A percentile compares a stretch with the other conserved stretches of the same genome.
These are phyloP conservation scores for Macrophya alboannulata DNA, from an alignment of 2,888 invertebrate genomes.

Conservation along the genomic window DNA sequence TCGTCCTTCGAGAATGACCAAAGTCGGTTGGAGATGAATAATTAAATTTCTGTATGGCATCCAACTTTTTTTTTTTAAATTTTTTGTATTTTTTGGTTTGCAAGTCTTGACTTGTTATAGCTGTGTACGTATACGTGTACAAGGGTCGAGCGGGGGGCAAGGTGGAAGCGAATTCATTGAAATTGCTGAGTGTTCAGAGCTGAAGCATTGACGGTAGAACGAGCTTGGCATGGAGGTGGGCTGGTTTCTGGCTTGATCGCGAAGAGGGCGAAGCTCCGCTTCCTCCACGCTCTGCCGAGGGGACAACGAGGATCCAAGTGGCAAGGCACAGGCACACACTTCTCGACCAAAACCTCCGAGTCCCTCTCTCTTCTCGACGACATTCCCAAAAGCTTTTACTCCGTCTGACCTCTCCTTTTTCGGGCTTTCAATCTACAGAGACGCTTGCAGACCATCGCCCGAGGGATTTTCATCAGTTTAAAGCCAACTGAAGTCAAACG, in stretches of 20 bases:
- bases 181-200: slow-evolving; percentile 52
- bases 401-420: slow-evolving; percentile 12
- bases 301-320: slow-evolving; percentile 39
- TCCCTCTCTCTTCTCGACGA: slow-evolving; percentile 1
- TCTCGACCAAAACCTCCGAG: background rate
- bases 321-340: slow-evolving; percentile 26
- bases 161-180: slow-evolving; percentile 36
- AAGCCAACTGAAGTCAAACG: background rate
- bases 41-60: slow-evolving; percentile 20
- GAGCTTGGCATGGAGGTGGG: slow-evolving; percentile 26
- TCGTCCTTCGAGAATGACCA: slow-evolving; percentile 14
- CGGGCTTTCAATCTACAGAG: background rate
- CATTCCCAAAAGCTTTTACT: slow-evolving; percentile 37
- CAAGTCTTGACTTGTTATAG: background rate
- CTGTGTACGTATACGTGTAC: slow-evolving; percentile 16
- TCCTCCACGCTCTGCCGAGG: slow-evolving; percentile 23
- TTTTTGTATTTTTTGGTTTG: background rate
- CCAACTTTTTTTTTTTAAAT: background rate
- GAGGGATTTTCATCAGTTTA: background rate
- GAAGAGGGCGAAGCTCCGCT: slow-evolving; percentile 34
- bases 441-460: slow-evolving; percentile 2
- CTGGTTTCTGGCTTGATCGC: background rate
- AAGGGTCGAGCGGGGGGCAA: slow-evolving; percentile 11
- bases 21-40: slow-evolving; percentile 6
- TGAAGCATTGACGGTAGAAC: slow-evolving; percentile 30